These are phyloP conservation scores for Ciconia nigra DNA, from an alignment of 2,797 vertebrate species.

Conservation along the genomic window DNA sequence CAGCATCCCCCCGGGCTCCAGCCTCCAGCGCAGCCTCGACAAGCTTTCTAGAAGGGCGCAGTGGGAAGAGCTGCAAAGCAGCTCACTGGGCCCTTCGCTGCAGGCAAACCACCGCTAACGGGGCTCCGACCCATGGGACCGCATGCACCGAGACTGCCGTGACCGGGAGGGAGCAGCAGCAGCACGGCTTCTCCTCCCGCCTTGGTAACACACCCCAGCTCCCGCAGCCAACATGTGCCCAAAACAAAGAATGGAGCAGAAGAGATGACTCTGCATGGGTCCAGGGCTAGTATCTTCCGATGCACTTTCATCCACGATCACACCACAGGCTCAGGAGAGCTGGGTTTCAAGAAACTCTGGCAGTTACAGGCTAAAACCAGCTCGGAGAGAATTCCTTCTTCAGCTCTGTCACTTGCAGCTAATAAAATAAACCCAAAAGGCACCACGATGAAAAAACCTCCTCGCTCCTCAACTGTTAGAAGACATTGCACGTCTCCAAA, in stretches of 20 bases:
- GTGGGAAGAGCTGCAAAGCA: background rate
- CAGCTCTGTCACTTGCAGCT: constrained; percentile 11
- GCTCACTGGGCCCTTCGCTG: background rate
- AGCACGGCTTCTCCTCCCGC: background rate
- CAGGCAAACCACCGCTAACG: background rate
- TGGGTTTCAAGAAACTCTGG: background rate
- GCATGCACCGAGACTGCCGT: background rate
- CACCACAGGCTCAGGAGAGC: background rate
- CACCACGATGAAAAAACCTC: background rate
- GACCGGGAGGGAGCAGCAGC: background rate
- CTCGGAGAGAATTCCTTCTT: background rate
- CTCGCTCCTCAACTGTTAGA: background rate
- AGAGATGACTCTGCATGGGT: background rate
- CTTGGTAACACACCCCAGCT: background rate
- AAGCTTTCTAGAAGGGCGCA: background rate
- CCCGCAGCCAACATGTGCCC: background rate
- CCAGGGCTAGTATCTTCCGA: constrained; percentile 57
- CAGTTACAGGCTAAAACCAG: constrained; percentile 16
- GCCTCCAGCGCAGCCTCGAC: background rate
- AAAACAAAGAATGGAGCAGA: constrained; percentile 31
- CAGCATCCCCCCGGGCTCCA: background rate
- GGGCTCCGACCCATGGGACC: background rate
- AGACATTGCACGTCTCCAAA: background rate
- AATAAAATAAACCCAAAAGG: constrained; percentile 21
- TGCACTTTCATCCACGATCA: constrained; percentile 7